phyloP scores from a whole-genome alignment of 2,113 vertebrate species.

The Cynoglossus semilaevis region DNA sequence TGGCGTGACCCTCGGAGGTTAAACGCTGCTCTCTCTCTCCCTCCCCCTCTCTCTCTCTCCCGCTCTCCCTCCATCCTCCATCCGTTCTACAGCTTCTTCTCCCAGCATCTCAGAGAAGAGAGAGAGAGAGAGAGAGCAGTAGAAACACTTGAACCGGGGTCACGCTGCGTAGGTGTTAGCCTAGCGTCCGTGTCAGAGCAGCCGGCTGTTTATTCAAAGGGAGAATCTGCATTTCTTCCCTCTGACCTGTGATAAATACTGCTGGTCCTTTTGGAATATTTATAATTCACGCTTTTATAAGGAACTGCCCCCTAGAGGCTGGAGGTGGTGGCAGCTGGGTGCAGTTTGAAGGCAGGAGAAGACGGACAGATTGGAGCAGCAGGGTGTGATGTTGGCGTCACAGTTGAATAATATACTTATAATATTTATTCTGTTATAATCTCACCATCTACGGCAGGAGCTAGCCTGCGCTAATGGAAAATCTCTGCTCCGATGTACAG shows the following conservation, averaged over 20 bases:
- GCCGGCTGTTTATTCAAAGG: constrained; percentile 62
- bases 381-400: constrained; percentile 4
- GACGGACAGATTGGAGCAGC: constrained; percentile 1
- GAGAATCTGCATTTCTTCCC: constrained; percentile 61
- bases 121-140: constrained; percentile 31
- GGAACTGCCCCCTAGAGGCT: constrained; percentile 31
- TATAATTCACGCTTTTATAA: constrained; percentile 47
- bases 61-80: constrained; percentile 3
- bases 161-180: constrained; percentile 54
- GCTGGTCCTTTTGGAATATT: constrained; percentile 45
- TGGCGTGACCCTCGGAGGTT: constrained; percentile 88
- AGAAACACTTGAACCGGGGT: constrained; percentile 67
- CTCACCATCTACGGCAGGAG: too few species aligned
- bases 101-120: constrained; percentile 32
- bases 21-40: constrained; percentile 74
- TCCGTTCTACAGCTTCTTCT: constrained; percentile 7
- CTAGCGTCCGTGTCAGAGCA: constrained; percentile 53
- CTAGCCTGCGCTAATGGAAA: too few species aligned
- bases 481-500: not conserved
- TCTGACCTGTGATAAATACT: constrained; percentile 52
- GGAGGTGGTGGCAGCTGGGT: constrained; percentile 41
- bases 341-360: constrained; percentile 21
- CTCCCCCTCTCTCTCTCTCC: constrained; percentile 4
- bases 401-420: not conserved
- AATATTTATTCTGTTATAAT: too few species aligned